A percentile compares a stretch with the other conserved stretches of the same genome.
Conservation (phyloP, 2,888 invertebrate species). For the Andrena bucephala region DNA sequence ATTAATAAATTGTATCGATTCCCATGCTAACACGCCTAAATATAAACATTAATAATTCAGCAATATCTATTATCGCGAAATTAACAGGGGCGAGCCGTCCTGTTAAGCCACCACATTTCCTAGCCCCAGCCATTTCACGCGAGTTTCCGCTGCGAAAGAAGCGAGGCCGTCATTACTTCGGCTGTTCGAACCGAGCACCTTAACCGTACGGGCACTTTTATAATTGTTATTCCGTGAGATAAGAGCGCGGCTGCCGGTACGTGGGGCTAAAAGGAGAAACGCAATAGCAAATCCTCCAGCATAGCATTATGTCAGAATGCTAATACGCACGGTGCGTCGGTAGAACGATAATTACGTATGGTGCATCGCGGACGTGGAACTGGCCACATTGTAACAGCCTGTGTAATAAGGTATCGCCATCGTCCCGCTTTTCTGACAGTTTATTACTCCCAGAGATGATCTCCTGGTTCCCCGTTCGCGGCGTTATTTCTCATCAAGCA, state of each 20-base stretch:
- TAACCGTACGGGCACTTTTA: slow-evolving; percentile 15
- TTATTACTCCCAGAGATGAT: slow-evolving; percentile 64
- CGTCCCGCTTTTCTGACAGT: slow-evolving; percentile 52
- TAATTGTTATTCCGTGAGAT: slow-evolving; percentile 22
- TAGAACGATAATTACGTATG: slow-evolving; percentile 56
- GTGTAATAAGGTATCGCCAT: slow-evolving; percentile 45
- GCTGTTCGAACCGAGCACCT: not conserved
- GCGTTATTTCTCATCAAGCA: slow-evolving; percentile 55
- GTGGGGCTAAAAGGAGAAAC: slow-evolving; percentile 7
- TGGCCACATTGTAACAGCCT: slow-evolving; percentile 50
- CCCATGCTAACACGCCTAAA: not conserved
- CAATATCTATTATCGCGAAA: not conserved
- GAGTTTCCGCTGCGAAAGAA: slow-evolving; percentile 12
- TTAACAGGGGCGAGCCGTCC: not conserved
- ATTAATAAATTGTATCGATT: too few species aligned
- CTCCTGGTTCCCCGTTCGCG: slow-evolving; percentile 40
- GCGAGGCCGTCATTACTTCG: not conserved
- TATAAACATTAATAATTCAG: not conserved
- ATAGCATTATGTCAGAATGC: slow-evolving; percentile 39
- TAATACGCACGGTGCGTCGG: slow-evolving; percentile 36
- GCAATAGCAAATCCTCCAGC: not conserved
- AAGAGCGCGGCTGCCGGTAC: not conserved
- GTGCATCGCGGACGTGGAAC: slow-evolving; percentile 43
- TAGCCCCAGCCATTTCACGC: not conserved
- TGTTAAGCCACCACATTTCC: not conserved